phyloP scores from a whole-genome alignment of 2,888 invertebrate genomes.

The Papilio demoleus region DNA sequence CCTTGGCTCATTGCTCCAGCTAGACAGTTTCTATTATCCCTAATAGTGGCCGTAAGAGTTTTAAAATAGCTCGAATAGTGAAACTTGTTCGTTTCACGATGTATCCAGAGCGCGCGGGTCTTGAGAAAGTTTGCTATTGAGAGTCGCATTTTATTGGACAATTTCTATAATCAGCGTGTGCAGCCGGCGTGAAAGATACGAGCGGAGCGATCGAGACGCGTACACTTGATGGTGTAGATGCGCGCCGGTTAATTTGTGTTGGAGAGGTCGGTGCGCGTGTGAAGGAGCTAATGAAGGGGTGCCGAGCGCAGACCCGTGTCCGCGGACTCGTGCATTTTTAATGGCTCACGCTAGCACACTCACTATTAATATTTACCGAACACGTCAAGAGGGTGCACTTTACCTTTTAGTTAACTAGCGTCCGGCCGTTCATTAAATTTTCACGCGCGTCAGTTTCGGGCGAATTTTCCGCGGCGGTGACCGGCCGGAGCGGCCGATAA shows the following conservation, averaged over 20 bases:
- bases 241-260: conserved; percentile 56
- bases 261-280: conserved; percentile 55
- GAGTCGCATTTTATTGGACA: conserved; percentile 75
- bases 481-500: conserved; percentile 65
- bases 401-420: conserved; percentile 84
- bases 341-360: conserved; percentile 80
- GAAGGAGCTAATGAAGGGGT: conserved; percentile 73
- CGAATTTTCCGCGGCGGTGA: conserved; percentile 83
- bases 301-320: conserved; percentile 63
- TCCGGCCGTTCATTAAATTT: conserved; percentile 84
- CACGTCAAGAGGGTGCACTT: conserved; percentile 84
- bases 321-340: conserved; percentile 82
- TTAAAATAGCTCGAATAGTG: conserved; percentile 78
- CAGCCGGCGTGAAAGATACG: conserved; percentile 51
- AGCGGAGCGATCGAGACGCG: conserved; percentile 51
- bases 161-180: conserved; percentile 69
- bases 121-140: conserved; percentile 72
- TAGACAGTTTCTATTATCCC: conserved; percentile 80
- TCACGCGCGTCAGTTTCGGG: conserved; percentile 84
- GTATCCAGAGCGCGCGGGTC: conserved; percentile 68
- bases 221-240: too few species aligned
- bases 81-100: conserved; percentile 73
- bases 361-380: conserved; percentile 84
- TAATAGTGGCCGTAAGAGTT: conserved; percentile 80
- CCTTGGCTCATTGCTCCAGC: conserved; percentile 72